Percentiles rank a stretch among this genome's conserved stretches.
phyloP scores from a whole-genome alignment of 2,113 vertebrate genomes.

The Onychostoma macrolepis region DNA sequence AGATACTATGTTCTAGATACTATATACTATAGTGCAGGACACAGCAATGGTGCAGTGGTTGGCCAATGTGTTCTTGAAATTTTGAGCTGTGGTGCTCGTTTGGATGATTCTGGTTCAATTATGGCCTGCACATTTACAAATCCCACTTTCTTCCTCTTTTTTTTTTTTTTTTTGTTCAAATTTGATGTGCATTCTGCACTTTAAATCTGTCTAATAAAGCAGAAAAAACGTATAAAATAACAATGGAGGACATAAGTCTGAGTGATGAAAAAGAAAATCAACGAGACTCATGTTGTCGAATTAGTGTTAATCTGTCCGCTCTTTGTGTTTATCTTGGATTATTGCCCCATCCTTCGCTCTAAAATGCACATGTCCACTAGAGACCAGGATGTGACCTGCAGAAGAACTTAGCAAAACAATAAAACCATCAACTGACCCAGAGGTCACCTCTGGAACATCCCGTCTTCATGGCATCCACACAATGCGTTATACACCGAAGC shows the following conservation, averaged over 20 bases:
- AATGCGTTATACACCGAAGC: background rate
- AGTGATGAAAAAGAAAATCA: background rate
- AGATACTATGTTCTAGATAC: too few relatives aligned
- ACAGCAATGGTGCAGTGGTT: background rate
- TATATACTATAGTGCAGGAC: background rate
- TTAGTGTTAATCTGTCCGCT: background rate
- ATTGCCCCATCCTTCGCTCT: background rate
- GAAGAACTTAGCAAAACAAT: slow-evolving; percentile 31
- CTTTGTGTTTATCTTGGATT: slow-evolving; percentile 27
- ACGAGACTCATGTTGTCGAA: background rate
- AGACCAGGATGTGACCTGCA: slow-evolving; percentile 39
- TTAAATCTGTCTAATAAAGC: background rate
- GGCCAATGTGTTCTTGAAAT: background rate
- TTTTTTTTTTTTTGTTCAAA: background rate
- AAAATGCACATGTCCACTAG: background rate
- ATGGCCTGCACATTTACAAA: background rate
- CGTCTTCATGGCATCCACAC: background rate
- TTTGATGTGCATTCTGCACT: background rate
- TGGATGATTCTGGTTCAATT: background rate
- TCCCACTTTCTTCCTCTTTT: background rate
- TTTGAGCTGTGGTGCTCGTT: background rate
- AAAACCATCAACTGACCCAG: slow-evolving; percentile 23
- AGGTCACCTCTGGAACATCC: slow-evolving; percentile 34
- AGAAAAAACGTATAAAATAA: background rate
- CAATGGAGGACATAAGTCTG: background rate